Evolutionary conservation across 2,888 invertebrate genomes (phyloP).

Genomic region (Watsonalla binaria): DNA sequence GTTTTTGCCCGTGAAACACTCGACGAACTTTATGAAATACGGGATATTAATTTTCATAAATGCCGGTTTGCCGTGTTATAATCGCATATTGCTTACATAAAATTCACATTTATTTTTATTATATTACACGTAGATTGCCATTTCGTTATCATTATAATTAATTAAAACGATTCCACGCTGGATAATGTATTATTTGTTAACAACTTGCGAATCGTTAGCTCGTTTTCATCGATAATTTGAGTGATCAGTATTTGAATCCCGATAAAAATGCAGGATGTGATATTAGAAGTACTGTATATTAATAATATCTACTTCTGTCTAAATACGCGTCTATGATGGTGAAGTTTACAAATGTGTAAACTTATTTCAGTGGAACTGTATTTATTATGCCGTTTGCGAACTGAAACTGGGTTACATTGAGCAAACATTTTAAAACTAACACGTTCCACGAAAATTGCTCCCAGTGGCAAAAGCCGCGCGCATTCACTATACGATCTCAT

Average conservation of each 20-base stretch:
- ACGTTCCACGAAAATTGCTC: not conserved
- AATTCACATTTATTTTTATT: conserved; percentile 1
- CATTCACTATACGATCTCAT: not conserved
- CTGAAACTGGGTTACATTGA: too few species aligned
- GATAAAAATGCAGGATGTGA: too few species aligned
- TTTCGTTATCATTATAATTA: not conserved
- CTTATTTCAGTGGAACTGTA: too few species aligned
- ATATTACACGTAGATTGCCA: not conserved
- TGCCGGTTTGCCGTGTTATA: not conserved
- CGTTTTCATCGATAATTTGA: too few species aligned
- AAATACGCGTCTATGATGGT: too few species aligned
- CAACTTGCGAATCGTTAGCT: too few species aligned
- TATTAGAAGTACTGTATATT: too few species aligned
- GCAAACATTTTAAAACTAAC: not conserved
- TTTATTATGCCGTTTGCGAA: too few species aligned
- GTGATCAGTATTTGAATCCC: too few species aligned
- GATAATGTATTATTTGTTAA: too few species aligned
- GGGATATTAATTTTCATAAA: conserved; percentile 6
- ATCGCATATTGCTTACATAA: not conserved
- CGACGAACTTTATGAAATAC: conserved; percentile 2
- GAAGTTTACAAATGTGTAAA: too few species aligned
- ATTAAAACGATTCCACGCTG: not conserved
- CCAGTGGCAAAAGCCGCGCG: not conserved
- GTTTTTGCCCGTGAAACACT: not conserved
- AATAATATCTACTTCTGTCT: too few species aligned